Conservation (phyloP, 1,140 invertebrate genomes). For the Polypedilum pembai region DNA sequence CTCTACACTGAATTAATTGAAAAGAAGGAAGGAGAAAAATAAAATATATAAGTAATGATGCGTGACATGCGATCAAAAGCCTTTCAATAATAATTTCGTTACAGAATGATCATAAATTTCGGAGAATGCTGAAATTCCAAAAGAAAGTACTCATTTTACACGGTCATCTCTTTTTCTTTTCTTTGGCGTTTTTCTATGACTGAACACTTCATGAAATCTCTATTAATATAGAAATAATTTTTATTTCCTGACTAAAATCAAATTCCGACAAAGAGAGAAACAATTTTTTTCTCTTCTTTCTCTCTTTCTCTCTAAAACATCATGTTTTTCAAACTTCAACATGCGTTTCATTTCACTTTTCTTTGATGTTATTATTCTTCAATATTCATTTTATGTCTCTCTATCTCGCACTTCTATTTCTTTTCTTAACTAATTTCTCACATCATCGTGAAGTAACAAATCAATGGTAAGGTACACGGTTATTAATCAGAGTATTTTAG, state of each 20-base stretch:
- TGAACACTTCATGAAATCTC: background rate
- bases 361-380: constrained; percentile 19
- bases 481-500: too few relatives aligned
- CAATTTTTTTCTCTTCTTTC: background rate
- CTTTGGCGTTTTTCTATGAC: background rate
- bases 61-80: background rate
- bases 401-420: too few relatives aligned
- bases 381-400: background rate
- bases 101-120: background rate
- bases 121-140: background rate
- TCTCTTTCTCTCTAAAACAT: background rate
- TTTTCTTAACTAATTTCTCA: too few relatives aligned
- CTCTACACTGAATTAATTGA: background rate
- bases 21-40: background rate
- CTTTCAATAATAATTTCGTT: background rate
- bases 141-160: constrained; percentile 6
- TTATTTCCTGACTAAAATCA: constrained; percentile 1
- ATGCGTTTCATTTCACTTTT: constrained; percentile 18
- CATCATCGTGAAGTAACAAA: too few relatives aligned
- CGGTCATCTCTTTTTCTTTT: background rate
- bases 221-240: constrained; percentile 7
- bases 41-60: background rate
- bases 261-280: constrained; percentile 5
- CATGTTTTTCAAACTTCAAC: background rate
- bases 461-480: too few relatives aligned